Conservation (phyloP, 2,888 invertebrate genomes). For the Phortica okadai region DNA sequence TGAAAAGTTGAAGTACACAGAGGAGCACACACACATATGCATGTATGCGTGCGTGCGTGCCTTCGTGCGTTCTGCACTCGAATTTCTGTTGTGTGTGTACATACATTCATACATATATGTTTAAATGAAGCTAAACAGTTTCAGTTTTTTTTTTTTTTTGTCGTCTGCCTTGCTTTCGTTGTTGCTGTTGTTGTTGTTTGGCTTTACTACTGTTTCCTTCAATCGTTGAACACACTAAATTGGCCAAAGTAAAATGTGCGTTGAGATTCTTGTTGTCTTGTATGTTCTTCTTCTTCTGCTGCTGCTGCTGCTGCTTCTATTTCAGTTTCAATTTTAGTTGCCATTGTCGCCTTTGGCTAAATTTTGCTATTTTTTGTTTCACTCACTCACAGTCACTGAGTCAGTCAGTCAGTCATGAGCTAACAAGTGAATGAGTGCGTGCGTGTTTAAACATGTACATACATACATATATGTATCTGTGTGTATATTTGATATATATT, state of each 20-base stretch:
- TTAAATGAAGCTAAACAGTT: background rate
- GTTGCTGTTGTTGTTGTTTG: background rate
- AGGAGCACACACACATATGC: slow-evolving; percentile 36
- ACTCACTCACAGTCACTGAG: no score
- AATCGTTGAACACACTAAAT: slow-evolving; percentile 3
- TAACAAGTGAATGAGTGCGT: no score
- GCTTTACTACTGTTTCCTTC: no score
- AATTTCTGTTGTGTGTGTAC: slow-evolving; percentile 2
- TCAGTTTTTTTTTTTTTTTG: no score
- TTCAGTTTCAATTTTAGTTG: no score
- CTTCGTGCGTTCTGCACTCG: slow-evolving; percentile 33
- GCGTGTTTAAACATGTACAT: background rate
- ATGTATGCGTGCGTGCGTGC: background rate
- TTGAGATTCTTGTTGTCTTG: no score
- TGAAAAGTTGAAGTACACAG: slow-evolving; percentile 45
- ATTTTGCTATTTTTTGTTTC: no score
- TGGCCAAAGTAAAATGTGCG: slow-evolving; percentile 9
- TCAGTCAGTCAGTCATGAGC: no score
- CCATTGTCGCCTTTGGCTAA: no score
- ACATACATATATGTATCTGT: background rate
- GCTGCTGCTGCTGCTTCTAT: background rate
- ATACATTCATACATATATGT: background rate
- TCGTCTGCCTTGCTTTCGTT: no score
- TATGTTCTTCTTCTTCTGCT: background rate
- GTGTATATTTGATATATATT: background rate